Conservation (phyloP, 2,113 vertebrate genomes). For the Monopterus albus region DNA sequence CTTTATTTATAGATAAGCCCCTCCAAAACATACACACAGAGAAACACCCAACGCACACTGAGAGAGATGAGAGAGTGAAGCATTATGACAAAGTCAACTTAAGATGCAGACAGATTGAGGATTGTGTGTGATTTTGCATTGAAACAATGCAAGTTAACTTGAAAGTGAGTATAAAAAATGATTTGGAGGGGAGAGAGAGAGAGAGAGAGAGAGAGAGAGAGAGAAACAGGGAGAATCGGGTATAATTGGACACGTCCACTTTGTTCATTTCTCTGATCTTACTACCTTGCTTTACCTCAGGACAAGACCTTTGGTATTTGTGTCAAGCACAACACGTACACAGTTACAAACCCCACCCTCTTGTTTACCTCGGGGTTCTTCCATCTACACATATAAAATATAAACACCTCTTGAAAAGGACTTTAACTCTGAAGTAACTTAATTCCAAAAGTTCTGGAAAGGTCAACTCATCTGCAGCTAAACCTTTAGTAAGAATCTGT, state of each 20-base stretch:
- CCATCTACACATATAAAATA: neutral
- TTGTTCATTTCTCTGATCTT: conserved; percentile 28
- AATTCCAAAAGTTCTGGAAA: neutral
- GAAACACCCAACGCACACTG: conserved; percentile 28
- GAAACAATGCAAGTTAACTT: neutral
- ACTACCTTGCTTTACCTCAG: conserved; percentile 13
- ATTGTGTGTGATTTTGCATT: neutral
- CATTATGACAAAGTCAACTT: conserved; percentile 30
- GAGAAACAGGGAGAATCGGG: no score
- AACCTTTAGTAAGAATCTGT: neutral
- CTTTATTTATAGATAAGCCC: conserved; percentile 86
- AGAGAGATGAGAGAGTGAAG: conserved; percentile 28
- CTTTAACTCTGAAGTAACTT: neutral
- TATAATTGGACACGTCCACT: conserved; percentile 16
- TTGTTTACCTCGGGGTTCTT: neutral
- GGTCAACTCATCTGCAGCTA: neutral
- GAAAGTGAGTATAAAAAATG: conserved; percentile 4
- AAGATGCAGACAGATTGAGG: conserved; percentile 20
- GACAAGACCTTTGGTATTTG: conserved; percentile 51
- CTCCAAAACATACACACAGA: conserved; percentile 21
- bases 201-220: neutral
- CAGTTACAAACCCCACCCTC: conserved; percentile 1
- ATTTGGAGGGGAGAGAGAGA: neutral
- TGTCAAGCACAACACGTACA: conserved; percentile 19
- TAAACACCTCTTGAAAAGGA: neutral